Conservation (phyloP, 2,113 vertebrate species). For the Neogale vison region DNA sequence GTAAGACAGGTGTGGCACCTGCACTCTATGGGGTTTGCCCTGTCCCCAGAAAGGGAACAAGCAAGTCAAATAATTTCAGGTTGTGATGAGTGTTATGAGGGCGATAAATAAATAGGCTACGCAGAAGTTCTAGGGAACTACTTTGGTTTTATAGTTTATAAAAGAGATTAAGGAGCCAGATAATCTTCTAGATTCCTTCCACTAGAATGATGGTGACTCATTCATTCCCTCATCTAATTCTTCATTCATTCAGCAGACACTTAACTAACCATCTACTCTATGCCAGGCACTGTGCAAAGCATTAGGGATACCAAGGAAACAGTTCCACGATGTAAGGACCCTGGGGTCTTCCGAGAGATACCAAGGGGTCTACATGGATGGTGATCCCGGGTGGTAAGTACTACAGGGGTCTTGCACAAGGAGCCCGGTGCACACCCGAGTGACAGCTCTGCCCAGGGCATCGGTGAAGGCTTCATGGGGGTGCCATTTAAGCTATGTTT, state of each 20-base stretch:
- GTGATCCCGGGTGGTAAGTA: background rate
- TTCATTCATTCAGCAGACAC: background rate
- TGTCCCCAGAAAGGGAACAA: background rate
- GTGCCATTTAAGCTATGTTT: conserved; percentile 20
- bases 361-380: background rate
- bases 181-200: background rate
- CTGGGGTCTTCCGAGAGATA: background rate
- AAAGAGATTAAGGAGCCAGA: background rate
- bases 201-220: background rate
- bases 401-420: background rate
- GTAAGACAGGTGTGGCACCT: background rate
- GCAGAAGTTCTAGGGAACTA: background rate
- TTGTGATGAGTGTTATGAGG: background rate
- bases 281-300: background rate
- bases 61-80: background rate
- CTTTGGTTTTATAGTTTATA: background rate
- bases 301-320: background rate
- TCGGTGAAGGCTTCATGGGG: background rate
- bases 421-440: background rate
- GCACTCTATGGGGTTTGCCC: background rate
- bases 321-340: background rate
- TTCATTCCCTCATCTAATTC: background rate
- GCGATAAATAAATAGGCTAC: background rate
- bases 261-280: background rate
- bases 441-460: background rate